These are phyloP conservation scores for Microplitis manilae DNA, from an alignment of 2,888 invertebrate genomes.

Conservation along the genomic window DNA sequence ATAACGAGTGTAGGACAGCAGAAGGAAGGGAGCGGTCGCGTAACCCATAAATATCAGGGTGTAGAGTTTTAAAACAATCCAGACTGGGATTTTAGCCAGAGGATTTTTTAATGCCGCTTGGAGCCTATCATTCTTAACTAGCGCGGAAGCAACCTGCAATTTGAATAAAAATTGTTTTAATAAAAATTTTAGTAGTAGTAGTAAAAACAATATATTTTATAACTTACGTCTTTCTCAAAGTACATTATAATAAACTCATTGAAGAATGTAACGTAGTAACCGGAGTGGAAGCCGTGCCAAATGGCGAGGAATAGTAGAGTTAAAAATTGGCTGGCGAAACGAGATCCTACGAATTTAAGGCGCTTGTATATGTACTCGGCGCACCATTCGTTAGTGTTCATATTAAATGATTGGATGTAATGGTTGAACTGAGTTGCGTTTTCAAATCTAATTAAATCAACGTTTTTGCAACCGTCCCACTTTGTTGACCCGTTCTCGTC, in stretches of 20 bases:
- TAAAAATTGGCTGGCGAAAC: conserved; percentile 82
- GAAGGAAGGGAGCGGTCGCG: conserved; percentile 83
- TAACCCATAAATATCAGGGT: conserved; percentile 89
- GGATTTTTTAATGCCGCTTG: conserved; percentile 72
- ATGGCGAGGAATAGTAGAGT: conserved; percentile 91
- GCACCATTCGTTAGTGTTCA: conserved; percentile 96
- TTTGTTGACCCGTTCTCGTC: conserved; percentile 75
- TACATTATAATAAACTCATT: conserved; percentile 92
- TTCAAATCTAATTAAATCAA: conserved; percentile 87
- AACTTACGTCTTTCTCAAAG: conserved; percentile 86
- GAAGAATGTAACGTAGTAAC: conserved; percentile 94
- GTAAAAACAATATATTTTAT: conserved; percentile 5
- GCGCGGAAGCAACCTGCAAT: conserved; percentile 74
- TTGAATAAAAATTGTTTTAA: conserved; percentile 10
- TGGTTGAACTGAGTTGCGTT: conserved; percentile 87
- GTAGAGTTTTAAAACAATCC: conserved; percentile 79
- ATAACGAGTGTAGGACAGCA: conserved; percentile 81
- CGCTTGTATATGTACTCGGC: conserved; percentile 95
- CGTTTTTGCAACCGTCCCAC: conserved; percentile 95
- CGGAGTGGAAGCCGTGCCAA: conserved; percentile 97
- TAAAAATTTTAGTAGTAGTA: not conserved
- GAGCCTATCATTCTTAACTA: conserved; percentile 74
- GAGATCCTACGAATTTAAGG: conserved; percentile 86
- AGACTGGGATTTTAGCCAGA: conserved; percentile 69
- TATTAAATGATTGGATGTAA: conserved; percentile 93